A percentile compares a stretch with the other conserved stretches of the same genome.
Conservation (phyloP, 2,113 vertebrate species). For the Gallinago jamesoni region DNA sequence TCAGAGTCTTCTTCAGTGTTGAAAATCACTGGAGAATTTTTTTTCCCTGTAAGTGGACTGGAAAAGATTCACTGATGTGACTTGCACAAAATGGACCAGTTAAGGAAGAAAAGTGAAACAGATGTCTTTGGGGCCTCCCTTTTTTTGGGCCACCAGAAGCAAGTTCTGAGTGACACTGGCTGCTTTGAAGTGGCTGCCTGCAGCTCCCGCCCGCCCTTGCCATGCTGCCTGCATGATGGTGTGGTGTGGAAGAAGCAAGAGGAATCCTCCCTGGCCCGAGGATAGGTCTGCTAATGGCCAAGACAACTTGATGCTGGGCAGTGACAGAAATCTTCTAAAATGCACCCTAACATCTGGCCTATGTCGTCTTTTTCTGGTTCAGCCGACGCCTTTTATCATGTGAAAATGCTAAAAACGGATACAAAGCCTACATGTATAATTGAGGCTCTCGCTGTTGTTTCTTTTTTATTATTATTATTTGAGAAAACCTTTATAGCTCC, state of each 20-base stretch:
- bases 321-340: background rate
- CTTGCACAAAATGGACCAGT: background rate
- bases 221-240: background rate
- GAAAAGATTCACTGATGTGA: background rate
- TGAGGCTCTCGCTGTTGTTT: background rate
- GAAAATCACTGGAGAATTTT: background rate
- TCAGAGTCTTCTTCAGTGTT: background rate
- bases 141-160: background rate
- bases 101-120: background rate
- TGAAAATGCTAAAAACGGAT: conserved; percentile 19
- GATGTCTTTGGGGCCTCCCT: background rate
- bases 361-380: background rate
- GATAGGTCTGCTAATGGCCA: background rate
- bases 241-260: background rate
- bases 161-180: background rate
- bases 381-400: background rate
- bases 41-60: background rate
- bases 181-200: background rate
- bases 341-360: background rate
- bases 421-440: background rate
- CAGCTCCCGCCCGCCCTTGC: accelerated
- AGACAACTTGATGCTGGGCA: background rate
- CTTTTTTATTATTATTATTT: background rate
- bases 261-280: background rate
- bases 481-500: conserved; percentile 14